Base-by-base conservation (phyloP, 1,140 invertebrate species). In the Campodea augens region DNA sequence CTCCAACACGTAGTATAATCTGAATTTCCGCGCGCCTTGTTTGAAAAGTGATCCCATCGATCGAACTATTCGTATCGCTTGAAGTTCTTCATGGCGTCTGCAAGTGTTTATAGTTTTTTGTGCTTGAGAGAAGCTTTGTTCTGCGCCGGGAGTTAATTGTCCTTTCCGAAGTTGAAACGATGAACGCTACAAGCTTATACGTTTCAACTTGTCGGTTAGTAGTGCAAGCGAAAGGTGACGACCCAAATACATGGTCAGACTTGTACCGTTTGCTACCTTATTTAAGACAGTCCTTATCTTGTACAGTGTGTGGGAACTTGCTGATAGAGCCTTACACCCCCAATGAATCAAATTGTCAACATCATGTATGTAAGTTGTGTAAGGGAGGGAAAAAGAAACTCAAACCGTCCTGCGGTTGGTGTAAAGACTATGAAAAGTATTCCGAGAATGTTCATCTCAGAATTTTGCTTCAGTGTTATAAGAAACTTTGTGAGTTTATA, bases 121-220 rank as follows among this genome's bases (percentile, higher is more conserved):
- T n/a, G n/a, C n/a, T n/a, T n/a, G n/a, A n/a, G n/a, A n/a, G n/a
- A n/a, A n/a, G n/a, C n/a, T n/a, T n/a, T n/a, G n/a, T n/a, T n/a
- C n/a, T n/a, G n/a, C n/a, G n/a, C n/a, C n/a, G n/a, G n/a, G n/a
- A n/a, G n/a, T n/a, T n/a, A n/a, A n/a, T n/a, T n/a, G n/a, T n/a
- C n/a, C n/a, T n/a, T n/a, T n/a, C n/a, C n/a, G n/a, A n/a, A n/a
- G n/a, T n/a, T n/a, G n/a, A n/a, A n/a, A n/a, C n/a, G n/a, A 87
- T 87, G 84, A 85, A 85, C 69, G 78, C 81, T 47, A 78, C 79
- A 37, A 84, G 75, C 62, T 68, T 87, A 41, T 89, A 87, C 64
- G 74, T 86, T 46, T 80, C 78, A 50, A 84, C 81, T 40, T 82
- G 78, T 67, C 74, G 81, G 49, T 67, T 82, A 56, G 76, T 86